Evolutionary conservation across 1,140 invertebrate genomes (phyloP), one percentile per base, ranked within the genome.

Genomic region (Augochlora pura): DNA sequence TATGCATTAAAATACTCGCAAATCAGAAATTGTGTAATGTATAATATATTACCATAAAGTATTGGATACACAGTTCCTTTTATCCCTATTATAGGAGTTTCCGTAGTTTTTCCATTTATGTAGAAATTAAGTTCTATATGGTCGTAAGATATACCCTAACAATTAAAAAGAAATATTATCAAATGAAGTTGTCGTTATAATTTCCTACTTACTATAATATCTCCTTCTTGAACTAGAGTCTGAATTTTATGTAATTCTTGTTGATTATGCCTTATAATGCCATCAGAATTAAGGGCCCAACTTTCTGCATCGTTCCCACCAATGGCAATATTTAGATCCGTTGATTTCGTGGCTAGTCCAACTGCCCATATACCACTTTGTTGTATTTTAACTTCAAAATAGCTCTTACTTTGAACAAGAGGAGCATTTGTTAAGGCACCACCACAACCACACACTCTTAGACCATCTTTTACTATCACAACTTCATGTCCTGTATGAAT

Each of bases 321-420:
- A 87, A 93, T 75, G 27, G 97, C 95, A 89, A 94, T 94, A 90
- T 98, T 97, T 12, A 99, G 93, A 93, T 99, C 96, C 63, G 97
- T 95, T 84, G 97, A 96, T 88, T 96, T 94, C 6, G 97, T 98
- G 25, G 97, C 98, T 78, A 99, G 91, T 10, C 99, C 99, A 42
- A 99, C 94, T 14, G 97, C 98, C 99, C 99, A 99, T 46, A 96
- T 95, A 90, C 98, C 98, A 86, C 96, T 96, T 91, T 99, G 98
- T 92, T 99, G 98, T 77, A 99, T 93, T 94, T 99, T 99, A 5
- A 99, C 97, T 95, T 99, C 99, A 94, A 99, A 99, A 93, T 99
- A 99, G 21, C 98, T 97, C 94, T 99, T 99, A 86, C 98, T 99
- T 92, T 99, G 99, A 18, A 97, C 96, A 67, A 98, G 91, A 0